Conservation (phyloP, 2,888 invertebrate species). For the Leptothorax acervorum region DNA sequence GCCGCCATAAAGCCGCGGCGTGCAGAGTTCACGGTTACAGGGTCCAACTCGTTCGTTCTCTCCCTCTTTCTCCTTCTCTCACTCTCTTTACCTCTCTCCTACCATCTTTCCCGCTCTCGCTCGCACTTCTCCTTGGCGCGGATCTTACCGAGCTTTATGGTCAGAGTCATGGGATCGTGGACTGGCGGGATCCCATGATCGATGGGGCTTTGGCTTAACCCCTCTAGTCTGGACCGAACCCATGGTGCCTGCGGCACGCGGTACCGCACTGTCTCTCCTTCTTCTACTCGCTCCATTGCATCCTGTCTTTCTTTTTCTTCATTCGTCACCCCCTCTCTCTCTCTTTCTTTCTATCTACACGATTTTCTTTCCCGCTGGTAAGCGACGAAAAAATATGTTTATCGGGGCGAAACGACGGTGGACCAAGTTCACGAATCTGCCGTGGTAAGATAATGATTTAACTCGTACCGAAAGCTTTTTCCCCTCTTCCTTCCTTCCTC, state of each 20-base stretch:
- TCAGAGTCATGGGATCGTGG: slow-evolving; percentile 73
- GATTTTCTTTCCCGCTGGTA: slow-evolving; percentile 1
- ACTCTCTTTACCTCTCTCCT: slow-evolving; percentile 17
- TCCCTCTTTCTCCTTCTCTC: slow-evolving; percentile 2
- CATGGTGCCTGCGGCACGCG: slow-evolving; percentile 67
- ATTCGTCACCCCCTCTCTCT: slow-evolving; percentile 6
- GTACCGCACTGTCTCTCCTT: slow-evolving; percentile 53
- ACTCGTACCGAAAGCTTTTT: slow-evolving; percentile 2
- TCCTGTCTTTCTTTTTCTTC: slow-evolving; percentile 16
- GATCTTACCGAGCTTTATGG: slow-evolving; percentile 76
- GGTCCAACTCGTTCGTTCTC: slow-evolving; percentile 52
- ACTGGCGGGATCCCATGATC: slow-evolving; percentile 79
- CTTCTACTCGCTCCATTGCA: slow-evolving; percentile 16
- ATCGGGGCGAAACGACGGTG: not conserved
- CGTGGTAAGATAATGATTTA: slow-evolving; percentile 22
- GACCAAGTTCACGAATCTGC: slow-evolving; percentile 20
- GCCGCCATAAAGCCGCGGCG: slow-evolving; percentile 74
- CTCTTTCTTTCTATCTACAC: slow-evolving; percentile 26
- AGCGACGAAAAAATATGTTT: slow-evolving; percentile 49
- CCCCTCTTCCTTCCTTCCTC: not conserved
- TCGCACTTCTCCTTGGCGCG: slow-evolving; percentile 54
- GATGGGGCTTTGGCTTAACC: slow-evolving; percentile 81
- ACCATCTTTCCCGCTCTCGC: slow-evolving; percentile 32
- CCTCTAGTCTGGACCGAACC: slow-evolving; percentile 69
- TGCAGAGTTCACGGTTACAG: slow-evolving; percentile 75